Percentiles rank a stretch among this genome's conserved stretches.
phyloP scores from a whole-genome alignment of 2,113 vertebrate genomes.

The Festucalex cinctus region DNA sequence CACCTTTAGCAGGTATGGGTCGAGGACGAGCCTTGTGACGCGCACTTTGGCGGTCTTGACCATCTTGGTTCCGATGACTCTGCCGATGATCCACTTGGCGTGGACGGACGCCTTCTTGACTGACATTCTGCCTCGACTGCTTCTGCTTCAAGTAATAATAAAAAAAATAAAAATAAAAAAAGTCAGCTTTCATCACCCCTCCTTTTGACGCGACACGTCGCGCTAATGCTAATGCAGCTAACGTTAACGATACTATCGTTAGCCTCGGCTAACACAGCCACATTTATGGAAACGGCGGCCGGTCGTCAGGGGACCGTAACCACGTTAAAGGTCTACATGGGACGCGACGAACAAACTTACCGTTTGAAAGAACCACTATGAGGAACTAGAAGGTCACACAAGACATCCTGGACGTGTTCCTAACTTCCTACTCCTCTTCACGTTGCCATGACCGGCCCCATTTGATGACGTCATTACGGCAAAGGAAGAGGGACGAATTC shows the following conservation, averaged over 20 bases:
- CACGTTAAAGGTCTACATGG: background rate
- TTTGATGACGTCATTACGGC: slow-evolving; percentile 59
- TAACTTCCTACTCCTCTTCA: slow-evolving; percentile 3
- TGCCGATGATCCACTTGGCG: slow-evolving; percentile 92
- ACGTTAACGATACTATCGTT: background rate
- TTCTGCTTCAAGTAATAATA: background rate
- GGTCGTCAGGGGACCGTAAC: background rate
- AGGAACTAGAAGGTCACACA: slow-evolving; percentile 50
- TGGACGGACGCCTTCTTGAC: slow-evolving; percentile 79
- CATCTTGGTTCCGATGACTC: slow-evolving; percentile 96
- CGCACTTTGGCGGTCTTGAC: slow-evolving; percentile 92
- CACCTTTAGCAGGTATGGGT: slow-evolving; percentile 92
- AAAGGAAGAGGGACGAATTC: slow-evolving; percentile 3
- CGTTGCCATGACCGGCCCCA: slow-evolving; percentile 28
- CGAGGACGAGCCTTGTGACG: slow-evolving; percentile 88
- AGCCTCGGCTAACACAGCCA: background rate
- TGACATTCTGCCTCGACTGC: slow-evolving; percentile 75
- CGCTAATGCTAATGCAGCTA: background rate
- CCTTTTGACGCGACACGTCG: background rate
- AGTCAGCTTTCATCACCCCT: too few species aligned
- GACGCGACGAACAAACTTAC: background rate
- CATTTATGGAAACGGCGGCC: background rate
- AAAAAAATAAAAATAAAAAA: too few species aligned
- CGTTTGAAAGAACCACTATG: background rate
- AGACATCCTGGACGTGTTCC: background rate